Percentiles rank a stretch among this genome's conserved stretches.
Evolutionary conservation across 2,888 invertebrate genomes (phyloP).

Genomic region (Slavum lentiscoides): DNA sequence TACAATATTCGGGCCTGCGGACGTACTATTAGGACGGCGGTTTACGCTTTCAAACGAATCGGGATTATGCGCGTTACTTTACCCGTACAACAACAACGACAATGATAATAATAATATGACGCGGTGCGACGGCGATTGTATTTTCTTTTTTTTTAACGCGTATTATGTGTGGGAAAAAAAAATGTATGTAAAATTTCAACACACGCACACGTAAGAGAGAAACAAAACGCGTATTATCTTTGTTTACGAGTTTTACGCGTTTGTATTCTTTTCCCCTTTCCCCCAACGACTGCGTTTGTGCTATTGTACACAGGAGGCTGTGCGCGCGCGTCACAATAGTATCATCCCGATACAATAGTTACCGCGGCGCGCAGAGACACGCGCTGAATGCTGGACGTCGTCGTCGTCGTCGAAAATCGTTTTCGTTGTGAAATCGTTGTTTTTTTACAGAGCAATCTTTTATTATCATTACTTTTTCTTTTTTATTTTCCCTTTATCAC

Average conservation of each 20-base stretch:
- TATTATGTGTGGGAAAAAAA: neutral
- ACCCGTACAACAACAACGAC: too few species aligned
- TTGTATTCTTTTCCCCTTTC: constrained; percentile 1
- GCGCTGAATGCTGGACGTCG: constrained; percentile 41
- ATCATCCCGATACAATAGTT: constrained; percentile 49
- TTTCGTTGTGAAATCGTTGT: constrained; percentile 50
- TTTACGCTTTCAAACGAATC: too few species aligned
- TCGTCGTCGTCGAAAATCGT: constrained; percentile 49
- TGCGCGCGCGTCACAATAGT: constrained; percentile 31
- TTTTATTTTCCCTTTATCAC: constrained; percentile 23
- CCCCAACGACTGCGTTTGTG: neutral
- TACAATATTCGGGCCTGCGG: too few species aligned
- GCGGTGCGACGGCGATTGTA: too few species aligned
- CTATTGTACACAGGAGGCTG: constrained; percentile 8
- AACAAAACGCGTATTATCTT: constrained; percentile 37
- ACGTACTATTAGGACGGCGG: too few species aligned
- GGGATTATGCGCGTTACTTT: too few species aligned
- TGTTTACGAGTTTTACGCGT: constrained; percentile 42
- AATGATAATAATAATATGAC: too few species aligned
- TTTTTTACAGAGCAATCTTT: constrained; percentile 34
- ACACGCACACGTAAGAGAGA: neutral
- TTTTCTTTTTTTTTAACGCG: neutral
- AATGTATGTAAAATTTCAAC: constrained; percentile 41
- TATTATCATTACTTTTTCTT: too few species aligned
- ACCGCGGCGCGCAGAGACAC: neutral